Evolutionary conservation across 1,140 invertebrate species (phyloP).

Genomic region (Zeugodacus cucurbitae): DNA sequence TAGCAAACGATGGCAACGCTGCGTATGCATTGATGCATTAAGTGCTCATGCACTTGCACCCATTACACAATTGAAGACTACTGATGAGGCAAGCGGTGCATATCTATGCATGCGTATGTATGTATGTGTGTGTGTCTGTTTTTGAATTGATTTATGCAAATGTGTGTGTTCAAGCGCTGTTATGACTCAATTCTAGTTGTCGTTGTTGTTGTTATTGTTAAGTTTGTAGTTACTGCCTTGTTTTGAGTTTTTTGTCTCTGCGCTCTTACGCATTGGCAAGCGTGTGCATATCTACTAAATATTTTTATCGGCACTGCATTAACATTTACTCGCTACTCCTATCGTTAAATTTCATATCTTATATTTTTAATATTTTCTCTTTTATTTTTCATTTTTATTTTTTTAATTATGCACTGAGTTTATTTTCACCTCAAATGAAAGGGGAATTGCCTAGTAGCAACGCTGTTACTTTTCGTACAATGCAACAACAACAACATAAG

Average conservation of each 20-base stretch:
- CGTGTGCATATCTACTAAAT: not conserved
- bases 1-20: not conserved
- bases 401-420: not conserved
- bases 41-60: constrained; percentile 25
- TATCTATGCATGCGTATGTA: not conserved
- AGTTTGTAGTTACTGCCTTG: not conserved
- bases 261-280: not conserved
- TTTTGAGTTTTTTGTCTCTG: not conserved
- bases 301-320: not conserved
- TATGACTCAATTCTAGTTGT: constrained; percentile 2
- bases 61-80: not conserved
- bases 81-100: not conserved
- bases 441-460: not conserved
- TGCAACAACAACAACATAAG: not conserved
- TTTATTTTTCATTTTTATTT: too few species aligned
- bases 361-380: not conserved
- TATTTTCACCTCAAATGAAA: not conserved
- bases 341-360: not conserved
- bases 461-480: not conserved
- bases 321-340: not conserved
- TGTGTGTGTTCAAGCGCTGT: not conserved
- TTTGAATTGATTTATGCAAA: not conserved
- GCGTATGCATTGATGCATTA: not conserved
- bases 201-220: not conserved
- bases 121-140: not conserved